Evolutionary conservation across 1,140 invertebrate genomes (phyloP).

Genomic region (Vollenhovia emeryi): DNA sequence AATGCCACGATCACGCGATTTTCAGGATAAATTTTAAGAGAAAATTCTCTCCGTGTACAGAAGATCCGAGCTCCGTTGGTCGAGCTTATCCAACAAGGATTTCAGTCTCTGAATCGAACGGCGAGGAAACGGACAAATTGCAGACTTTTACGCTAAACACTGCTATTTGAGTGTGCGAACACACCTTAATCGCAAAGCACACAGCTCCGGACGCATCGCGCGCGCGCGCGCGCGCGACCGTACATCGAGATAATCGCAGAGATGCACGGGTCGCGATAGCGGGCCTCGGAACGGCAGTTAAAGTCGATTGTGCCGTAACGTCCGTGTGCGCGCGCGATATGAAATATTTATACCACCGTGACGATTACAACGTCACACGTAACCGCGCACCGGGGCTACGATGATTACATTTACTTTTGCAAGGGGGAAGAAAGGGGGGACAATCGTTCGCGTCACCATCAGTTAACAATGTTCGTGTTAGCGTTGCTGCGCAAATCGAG

Average conservation of each 20-base stretch:
- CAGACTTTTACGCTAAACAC: not conserved
- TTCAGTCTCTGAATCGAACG: not conserved
- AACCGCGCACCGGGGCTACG: slow-evolving; percentile 36
- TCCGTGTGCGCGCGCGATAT: slow-evolving; percentile 21
- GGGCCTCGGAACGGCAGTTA: slow-evolving; percentile 55
- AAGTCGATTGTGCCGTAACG: slow-evolving; percentile 54
- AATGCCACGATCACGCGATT: too few species aligned
- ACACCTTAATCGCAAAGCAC: slow-evolving; percentile 28
- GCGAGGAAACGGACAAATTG: slow-evolving; percentile 10
- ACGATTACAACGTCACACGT: slow-evolving; percentile 59
- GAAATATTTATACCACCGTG: slow-evolving; percentile 53
- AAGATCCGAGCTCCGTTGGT: not conserved
- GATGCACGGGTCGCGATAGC: slow-evolving; percentile 64
- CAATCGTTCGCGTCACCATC: slow-evolving; percentile 22
- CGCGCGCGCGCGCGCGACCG: not conserved
- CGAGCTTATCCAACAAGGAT: not conserved
- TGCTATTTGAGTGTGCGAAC: slow-evolving; percentile 7
- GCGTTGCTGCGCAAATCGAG: slow-evolving; percentile 24
- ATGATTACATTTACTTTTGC: slow-evolving; percentile 63
- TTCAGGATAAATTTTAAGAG: too few species aligned
- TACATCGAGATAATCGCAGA: slow-evolving; percentile 50
- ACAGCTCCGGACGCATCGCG: not conserved
- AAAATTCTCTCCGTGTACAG: too few species aligned
- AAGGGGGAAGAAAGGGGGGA: not conserved
- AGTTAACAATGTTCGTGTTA: slow-evolving; percentile 44